phyloP scores from a whole-genome alignment of 2,797 vertebrate genomes.

The Zenarchopterus dispar region DNA sequence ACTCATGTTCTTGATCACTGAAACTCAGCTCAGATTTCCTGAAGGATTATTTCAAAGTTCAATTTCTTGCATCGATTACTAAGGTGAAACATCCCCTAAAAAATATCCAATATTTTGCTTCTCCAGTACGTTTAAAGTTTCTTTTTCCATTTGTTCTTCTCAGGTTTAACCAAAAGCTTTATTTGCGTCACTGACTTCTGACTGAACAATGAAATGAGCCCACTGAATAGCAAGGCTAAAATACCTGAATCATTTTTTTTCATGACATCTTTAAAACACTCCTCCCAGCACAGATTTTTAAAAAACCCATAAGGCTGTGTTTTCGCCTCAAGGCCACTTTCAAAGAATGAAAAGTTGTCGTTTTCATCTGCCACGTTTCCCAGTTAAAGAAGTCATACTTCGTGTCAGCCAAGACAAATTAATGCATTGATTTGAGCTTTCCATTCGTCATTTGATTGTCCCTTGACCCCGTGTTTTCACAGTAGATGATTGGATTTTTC shows the following conservation, averaged over 20 bases:
- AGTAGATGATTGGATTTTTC: slow-evolving; percentile 40
- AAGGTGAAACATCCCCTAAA: slow-evolving; percentile 19
- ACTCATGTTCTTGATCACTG: background rate
- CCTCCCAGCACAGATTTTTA: background rate
- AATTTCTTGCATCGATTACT: slow-evolving; percentile 37
- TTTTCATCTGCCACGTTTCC: slow-evolving; percentile 14
- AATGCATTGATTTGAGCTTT: slow-evolving; percentile 18
- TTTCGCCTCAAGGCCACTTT: slow-evolving; percentile 36
- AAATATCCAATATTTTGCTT: background rate
- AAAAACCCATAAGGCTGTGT: slow-evolving; percentile 10
- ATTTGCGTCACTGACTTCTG: slow-evolving; percentile 30
- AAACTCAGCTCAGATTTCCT: slow-evolving; percentile 7
- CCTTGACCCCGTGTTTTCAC: slow-evolving; percentile 38
- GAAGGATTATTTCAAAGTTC: slow-evolving; percentile 17
- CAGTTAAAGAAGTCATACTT: slow-evolving; percentile 12
- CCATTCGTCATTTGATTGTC: slow-evolving; percentile 36
- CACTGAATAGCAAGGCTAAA: slow-evolving; percentile 42
- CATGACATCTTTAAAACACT: slow-evolving; percentile 1
- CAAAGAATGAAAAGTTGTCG: slow-evolving; percentile 25
- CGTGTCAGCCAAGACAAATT: slow-evolving; percentile 37
- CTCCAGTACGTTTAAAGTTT: slow-evolving; percentile 9
- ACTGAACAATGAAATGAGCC: slow-evolving; percentile 31
- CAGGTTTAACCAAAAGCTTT: slow-evolving; percentile 12
- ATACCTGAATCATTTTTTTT: slow-evolving; percentile 9
- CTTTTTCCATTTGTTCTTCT: slow-evolving; percentile 9